Percentiles rank a stretch among this genome's conserved stretches.
Conservation (phyloP, 2,797 vertebrate species). For the Sorex maritimensis region DNA sequence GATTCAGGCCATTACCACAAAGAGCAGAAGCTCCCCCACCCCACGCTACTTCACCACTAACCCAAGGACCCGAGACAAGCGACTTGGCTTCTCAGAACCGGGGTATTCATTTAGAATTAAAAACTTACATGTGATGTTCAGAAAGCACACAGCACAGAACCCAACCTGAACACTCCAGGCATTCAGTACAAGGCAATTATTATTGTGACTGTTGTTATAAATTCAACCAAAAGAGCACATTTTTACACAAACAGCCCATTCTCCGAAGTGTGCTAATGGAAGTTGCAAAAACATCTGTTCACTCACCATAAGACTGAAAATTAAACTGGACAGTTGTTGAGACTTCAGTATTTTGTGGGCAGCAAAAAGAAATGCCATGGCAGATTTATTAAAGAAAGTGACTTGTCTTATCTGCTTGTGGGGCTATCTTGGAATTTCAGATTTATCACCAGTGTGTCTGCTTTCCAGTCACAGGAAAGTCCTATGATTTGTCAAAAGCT, state of each 20-base stretch:
- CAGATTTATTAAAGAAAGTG: background rate
- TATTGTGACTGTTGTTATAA: background rate
- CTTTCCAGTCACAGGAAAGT: background rate
- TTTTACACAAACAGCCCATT: background rate
- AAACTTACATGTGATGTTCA: background rate
- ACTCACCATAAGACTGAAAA: background rate
- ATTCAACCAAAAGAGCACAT: conserved; percentile 2
- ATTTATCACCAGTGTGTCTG: background rate
- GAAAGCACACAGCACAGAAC: conserved; percentile 12
- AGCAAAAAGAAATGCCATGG: background rate
- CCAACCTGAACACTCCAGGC: background rate
- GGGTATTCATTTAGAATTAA: background rate
- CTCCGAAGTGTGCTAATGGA: background rate
- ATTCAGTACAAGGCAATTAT: background rate
- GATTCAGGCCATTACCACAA: background rate
- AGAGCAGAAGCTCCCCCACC: background rate
- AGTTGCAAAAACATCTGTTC: background rate
- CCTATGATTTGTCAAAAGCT: background rate
- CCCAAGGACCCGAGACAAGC: background rate
- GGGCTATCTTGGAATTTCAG: background rate
- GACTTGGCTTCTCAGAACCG: conserved; percentile 1
- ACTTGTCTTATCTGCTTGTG: background rate
- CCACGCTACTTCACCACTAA: background rate
- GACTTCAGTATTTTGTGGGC: background rate
- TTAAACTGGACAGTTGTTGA: background rate